Evolutionary conservation across 1,140 invertebrate species (phyloP).

Genomic region (Procambarus virginalis): DNA sequence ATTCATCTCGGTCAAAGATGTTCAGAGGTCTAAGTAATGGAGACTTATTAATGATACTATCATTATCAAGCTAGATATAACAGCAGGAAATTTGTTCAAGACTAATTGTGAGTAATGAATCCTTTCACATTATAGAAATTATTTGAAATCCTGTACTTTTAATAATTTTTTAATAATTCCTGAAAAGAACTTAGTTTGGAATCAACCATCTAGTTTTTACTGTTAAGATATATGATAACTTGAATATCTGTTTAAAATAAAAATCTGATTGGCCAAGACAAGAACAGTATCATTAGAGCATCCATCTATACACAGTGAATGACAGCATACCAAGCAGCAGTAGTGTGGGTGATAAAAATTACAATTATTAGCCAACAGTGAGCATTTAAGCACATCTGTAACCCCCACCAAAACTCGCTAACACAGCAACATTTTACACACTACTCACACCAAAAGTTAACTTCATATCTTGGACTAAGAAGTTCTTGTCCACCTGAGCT

Average conservation of each 20-base stretch:
- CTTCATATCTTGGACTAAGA: not conserved
- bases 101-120: no score
- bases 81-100: not conserved
- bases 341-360: not conserved
- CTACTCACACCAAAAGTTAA: not conserved
- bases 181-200: no score
- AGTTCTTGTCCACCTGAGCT: not conserved
- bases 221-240: no score
- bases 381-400: not conserved
- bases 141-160: no score
- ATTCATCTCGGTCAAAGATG: not conserved
- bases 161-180: no score
- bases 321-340: not conserved
- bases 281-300: not conserved
- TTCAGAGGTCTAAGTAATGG: not conserved
- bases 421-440: not conserved
- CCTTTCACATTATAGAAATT: no score
- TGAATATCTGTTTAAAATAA: not conserved
- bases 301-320: not conserved
- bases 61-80: not conserved
- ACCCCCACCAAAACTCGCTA: not conserved
- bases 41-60: not conserved
- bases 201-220: no score
- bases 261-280: not conserved
- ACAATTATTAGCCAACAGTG: not conserved